Conservation (phyloP, 1,140 invertebrate genomes). For the Venustaconcha ellipsiformis region DNA sequence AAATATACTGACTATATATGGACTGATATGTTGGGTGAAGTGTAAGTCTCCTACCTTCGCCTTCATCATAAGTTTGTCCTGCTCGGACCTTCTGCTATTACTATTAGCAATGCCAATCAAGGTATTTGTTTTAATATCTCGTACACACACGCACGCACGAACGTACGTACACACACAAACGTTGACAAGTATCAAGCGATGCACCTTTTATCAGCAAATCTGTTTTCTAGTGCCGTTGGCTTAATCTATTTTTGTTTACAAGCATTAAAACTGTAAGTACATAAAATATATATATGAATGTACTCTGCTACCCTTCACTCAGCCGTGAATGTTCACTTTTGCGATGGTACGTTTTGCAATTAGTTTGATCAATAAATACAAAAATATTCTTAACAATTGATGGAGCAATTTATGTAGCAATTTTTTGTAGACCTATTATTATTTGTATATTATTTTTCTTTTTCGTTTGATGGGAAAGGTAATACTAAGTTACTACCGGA, state of each 20-base stretch:
- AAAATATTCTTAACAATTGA: too few species aligned
- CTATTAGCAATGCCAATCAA: slow-evolving; percentile 81
- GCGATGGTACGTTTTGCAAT: too few species aligned
- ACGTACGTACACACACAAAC: not conserved
- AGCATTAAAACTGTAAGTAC: not conserved
- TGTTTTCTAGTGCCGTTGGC: not conserved
- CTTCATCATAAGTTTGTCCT: slow-evolving; percentile 76
- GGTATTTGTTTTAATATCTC: slow-evolving; percentile 64
- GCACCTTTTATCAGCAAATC: not conserved
- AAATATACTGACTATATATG: slow-evolving; percentile 20
- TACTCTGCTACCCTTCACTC: too few species aligned
- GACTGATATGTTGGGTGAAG: slow-evolving; percentile 26
- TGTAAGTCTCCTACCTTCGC: slow-evolving; percentile 58
- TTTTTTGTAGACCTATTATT: too few species aligned
- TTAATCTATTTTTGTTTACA: not conserved
- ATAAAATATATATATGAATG: too few species aligned
- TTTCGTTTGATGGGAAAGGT: too few species aligned
- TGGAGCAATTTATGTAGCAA: too few species aligned
- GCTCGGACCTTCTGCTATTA: slow-evolving; percentile 79
- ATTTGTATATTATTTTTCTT: too few species aligned
- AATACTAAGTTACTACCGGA: too few species aligned
- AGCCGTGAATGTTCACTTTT: too few species aligned
- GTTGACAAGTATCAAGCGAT: not conserved
- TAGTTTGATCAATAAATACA: too few species aligned
- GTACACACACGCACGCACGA: not conserved